Evolutionary conservation across 2,888 invertebrate genomes (phyloP).

Genomic region (Phorcus lineatus): DNA sequence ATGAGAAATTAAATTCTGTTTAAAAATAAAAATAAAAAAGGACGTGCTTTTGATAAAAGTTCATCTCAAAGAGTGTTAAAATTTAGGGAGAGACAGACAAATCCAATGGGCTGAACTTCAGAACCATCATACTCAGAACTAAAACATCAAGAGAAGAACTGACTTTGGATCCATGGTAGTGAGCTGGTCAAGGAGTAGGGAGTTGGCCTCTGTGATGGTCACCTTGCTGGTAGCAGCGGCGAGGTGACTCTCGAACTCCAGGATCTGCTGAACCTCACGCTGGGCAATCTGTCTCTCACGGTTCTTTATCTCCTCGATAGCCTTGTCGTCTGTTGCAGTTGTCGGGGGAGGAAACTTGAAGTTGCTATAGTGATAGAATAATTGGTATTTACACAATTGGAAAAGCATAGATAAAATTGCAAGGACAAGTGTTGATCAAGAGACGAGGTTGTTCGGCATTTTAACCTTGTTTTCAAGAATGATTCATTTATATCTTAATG

Average conservation of each 20-base stretch:
- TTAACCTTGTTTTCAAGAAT: no score
- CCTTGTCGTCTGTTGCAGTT: constrained; percentile 77
- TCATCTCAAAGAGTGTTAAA: no score
- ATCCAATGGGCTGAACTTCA: no score
- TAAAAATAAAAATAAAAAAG: no score
- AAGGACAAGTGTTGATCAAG: no score
- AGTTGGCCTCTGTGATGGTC: constrained; percentile 92
- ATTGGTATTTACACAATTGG: neutral
- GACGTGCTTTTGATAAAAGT: no score
- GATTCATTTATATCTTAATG: neutral
- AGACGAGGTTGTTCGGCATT: no score
- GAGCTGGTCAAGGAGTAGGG: constrained; percentile 88
- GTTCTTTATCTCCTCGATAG: constrained; percentile 67
- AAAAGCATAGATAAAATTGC: no score
- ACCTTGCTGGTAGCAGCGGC: constrained; percentile 89
- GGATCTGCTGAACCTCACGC: constrained; percentile 85
- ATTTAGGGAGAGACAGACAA: no score
- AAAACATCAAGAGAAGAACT: neutral
- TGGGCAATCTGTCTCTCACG: constrained; percentile 78
- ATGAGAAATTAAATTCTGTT: no score
- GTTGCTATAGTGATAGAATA: constrained; percentile 77
- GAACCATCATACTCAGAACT: no score
- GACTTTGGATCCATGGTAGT: constrained; percentile 87
- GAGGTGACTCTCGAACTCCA: constrained; percentile 93
- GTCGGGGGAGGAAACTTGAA: constrained; percentile 85